These are phyloP conservation scores for Bradynema listronoti DNA, from an alignment of 1,140 invertebrate species.

Conservation along the genomic window DNA sequence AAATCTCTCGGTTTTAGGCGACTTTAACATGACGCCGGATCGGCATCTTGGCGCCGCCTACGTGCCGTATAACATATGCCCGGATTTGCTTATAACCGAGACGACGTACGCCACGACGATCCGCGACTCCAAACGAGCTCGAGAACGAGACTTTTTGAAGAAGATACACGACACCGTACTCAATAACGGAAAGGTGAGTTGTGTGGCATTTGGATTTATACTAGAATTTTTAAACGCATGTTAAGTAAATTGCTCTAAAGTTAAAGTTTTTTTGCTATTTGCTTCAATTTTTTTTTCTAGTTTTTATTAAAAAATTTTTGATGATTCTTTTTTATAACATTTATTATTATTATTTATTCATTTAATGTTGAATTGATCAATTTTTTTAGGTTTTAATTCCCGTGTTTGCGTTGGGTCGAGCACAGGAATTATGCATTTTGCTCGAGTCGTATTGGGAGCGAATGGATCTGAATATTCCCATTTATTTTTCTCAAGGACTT, in stretches of 20 bases:
- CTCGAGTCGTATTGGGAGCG: conserved; percentile 89
- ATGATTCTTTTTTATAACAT: too few relatives aligned
- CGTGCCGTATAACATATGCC: conserved; percentile 84
- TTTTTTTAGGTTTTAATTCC: conserved; percentile 91
- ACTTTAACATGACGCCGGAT: conserved; percentile 99
- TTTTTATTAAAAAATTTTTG: too few relatives aligned
- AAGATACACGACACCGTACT: conserved; percentile 72
- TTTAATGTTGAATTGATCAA: too few relatives aligned
- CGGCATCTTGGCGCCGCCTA: conserved; percentile 94
- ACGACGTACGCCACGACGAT: conserved; percentile 99
- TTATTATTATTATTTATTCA: too few relatives aligned
- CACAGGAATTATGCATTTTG: conserved; percentile 95
- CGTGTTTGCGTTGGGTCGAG: conserved; percentile 93
- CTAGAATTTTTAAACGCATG: not conserved
- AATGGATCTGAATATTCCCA: conserved; percentile 92
- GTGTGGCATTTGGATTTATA: not conserved
- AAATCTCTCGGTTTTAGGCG: conserved; percentile 69
- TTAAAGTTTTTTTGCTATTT: too few relatives aligned
- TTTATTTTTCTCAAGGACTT: conserved; percentile 94
- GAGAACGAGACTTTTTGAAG: conserved; percentile 93
- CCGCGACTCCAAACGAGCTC: conserved; percentile 86
- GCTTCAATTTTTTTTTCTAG: too few relatives aligned
- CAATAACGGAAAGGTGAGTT: conserved; percentile 63
- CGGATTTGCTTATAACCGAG: conserved; percentile 92
- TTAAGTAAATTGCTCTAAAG: too few relatives aligned